Base-by-base conservation (phyloP, 2,888 invertebrate species). In the Oeneis ivallda region DNA sequence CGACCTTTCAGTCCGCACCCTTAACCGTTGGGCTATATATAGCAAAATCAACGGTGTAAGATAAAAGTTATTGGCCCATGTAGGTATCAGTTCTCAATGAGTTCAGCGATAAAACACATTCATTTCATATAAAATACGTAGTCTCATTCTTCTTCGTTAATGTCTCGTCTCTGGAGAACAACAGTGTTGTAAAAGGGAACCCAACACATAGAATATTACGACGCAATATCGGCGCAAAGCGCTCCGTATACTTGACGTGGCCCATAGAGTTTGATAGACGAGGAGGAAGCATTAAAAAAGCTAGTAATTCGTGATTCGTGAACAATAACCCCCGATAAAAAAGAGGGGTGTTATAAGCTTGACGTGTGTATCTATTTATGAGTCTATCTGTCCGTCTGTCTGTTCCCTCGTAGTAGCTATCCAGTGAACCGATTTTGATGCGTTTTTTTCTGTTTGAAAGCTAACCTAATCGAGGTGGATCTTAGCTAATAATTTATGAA, bases 201-300 rank as follows among this genome's bases (percentile, higher is more conserved):
- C 52, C 63, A 63, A 53, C 64, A 58, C 64, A 52, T 53, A 64
- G 59, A 60, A 64, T 64, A 60, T 59, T 47, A 52, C 45, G 57
- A 39, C 64, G 53, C 47, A 59, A 60, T 60, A 60, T 54, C 41
- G 50, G 43, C 37, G 9, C 47, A 9, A 60, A 56, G 37, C 47
- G 62, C 47, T 62, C 45, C 37, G 37, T 60, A 34, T 47, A 62
- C 62, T 62, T 47, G 34, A 37, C 54, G 53, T 37, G 17, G 9
- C 17, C 47, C 47, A 45, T n/a, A 15, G 47, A 47, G 47, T 17
- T 47, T 17, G 15, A 17, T 17, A 47, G 9, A 17, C 17, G 9
- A 9, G 17, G 17, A 15, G 15, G 15, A n/a, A 45, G 15, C 11
- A 8, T 15, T 15, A 15, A 17, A 3, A 8, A 47, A 47, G 17